Evolutionary conservation across 2,113 vertebrate genomes (phyloP).

Genomic region (Mormyrus lacerda): DNA sequence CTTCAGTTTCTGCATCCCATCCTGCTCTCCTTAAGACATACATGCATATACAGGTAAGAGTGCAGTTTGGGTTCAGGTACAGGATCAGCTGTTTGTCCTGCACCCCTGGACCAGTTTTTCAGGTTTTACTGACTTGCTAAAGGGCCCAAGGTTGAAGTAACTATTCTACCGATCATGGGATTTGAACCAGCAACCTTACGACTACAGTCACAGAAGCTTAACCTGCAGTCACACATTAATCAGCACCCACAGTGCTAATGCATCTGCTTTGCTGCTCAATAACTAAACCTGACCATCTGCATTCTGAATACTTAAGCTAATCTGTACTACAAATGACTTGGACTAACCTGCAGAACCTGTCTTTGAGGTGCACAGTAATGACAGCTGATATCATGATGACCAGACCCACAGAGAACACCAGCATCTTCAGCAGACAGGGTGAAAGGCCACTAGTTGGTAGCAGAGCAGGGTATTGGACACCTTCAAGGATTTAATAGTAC

Average conservation of each 20-base stretch:
- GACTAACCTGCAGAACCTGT: background rate
- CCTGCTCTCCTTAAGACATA: too few species aligned
- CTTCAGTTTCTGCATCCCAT: too few species aligned
- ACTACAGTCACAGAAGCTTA: background rate
- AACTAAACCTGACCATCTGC: too few species aligned
- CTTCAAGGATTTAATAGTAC: too few species aligned
- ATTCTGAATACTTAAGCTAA: background rate
- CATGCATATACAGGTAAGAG: too few species aligned
- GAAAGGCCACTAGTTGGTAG: background rate
- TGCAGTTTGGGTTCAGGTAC: too few species aligned
- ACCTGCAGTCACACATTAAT: background rate
- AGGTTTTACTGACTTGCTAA: background rate
- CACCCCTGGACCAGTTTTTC: too few species aligned
- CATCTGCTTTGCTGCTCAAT: background rate
- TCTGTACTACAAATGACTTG: background rate
- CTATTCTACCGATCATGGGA: background rate
- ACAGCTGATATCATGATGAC: slow-evolving; percentile 26
- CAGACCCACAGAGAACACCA: slow-evolving; percentile 13
- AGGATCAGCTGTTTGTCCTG: too few species aligned
- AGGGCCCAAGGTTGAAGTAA: background rate
- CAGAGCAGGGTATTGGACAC: background rate
- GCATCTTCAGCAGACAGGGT: background rate
- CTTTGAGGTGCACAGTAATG: slow-evolving; percentile 14
- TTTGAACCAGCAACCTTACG: background rate
- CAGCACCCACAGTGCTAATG: background rate